Base-by-base conservation (phyloP, 2,113 vertebrate species). In the Synchiropus splendidus region DNA sequence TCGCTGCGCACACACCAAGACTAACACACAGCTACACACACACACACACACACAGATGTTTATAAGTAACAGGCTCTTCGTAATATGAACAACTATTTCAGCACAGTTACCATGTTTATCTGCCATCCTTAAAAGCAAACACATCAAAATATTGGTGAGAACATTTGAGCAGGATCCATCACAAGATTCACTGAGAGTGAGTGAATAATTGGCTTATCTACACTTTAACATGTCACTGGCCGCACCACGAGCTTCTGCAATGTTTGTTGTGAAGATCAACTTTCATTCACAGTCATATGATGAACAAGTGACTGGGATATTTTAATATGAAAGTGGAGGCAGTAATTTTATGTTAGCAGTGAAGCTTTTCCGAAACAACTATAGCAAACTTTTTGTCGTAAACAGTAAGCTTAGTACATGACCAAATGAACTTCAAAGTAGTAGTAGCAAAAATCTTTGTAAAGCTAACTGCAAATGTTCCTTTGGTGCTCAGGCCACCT, bases 131-230 rank as follows among this genome's bases (percentile, higher is more conserved):
- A 27, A 27, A 27, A 27, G 21, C 21, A 27, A 5, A 4, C 4
- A 8, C 8, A 27, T 27, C 4, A 27, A 27, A 27, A 33, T 30
- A 18, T 11, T 16, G 2, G 41, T 3, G 9, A 37, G 12, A 52
- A 35, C 12, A 48, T 64, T 9, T 27, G 4, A 16, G 12, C 32
- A 8, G 16, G 32, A 21, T 33, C 9, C 12, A 10, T 5, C 12
- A 16, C 17, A 33, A 39, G n/a, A 21, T 32, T 12, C 12, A 12
- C 38, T 45, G 36, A 46, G 15, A 39, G 43, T 16, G 15, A 16
- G 42, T 70, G 53, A 67, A 78, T 72, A 54, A 74, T 68, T 45
- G 6, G 61, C 34, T 53, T 58, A 49, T 61, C 35, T 34, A 39
- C 36, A 36, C 27, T n/a, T 35, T 75, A 52, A 48, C 36, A 48